Evolutionary conservation across 2,113 vertebrate species (phyloP).

Genomic region (Neotoma lepida): DNA sequence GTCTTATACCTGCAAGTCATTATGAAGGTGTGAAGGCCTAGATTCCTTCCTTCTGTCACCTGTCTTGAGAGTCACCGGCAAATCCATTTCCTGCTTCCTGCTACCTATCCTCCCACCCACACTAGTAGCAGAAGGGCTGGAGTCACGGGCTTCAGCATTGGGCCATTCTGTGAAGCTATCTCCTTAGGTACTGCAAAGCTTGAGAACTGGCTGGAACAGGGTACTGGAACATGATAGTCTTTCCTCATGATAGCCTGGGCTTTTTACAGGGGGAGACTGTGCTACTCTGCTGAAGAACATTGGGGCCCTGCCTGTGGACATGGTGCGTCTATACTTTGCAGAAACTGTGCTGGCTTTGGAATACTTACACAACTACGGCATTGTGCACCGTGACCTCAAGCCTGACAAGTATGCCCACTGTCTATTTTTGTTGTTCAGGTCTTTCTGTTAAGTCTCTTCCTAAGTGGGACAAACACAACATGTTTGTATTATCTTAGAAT

Average conservation of each 20-base stretch:
- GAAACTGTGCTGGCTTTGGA: slow-evolving; percentile 97
- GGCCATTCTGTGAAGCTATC: background rate
- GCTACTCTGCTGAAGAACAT: slow-evolving; percentile 98
- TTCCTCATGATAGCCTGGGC: slow-evolving; percentile 40
- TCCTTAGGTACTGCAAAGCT: background rate
- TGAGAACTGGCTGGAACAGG: background rate
- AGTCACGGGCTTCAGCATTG: background rate
- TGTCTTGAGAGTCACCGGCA: background rate
- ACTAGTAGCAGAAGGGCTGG: background rate
- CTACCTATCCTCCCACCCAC: background rate
- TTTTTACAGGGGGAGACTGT: slow-evolving; percentile 93
- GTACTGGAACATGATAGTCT: background rate
- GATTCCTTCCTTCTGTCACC: background rate
- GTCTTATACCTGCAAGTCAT: background rate
- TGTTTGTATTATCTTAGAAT: background rate
- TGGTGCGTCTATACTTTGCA: slow-evolving; percentile 97
- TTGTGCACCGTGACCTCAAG: slow-evolving; percentile 98
- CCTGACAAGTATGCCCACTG: slow-evolving; percentile 92
- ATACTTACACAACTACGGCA: slow-evolving; percentile 98
- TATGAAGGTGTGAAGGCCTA: background rate
- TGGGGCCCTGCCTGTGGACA: slow-evolving; percentile 95
- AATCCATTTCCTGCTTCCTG: background rate
- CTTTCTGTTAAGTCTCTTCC: background rate
- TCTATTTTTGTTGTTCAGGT: background rate
- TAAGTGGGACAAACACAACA: background rate